Base-by-base conservation (phyloP, 2,113 vertebrate genomes). In the Calonectris borealis region DNA sequence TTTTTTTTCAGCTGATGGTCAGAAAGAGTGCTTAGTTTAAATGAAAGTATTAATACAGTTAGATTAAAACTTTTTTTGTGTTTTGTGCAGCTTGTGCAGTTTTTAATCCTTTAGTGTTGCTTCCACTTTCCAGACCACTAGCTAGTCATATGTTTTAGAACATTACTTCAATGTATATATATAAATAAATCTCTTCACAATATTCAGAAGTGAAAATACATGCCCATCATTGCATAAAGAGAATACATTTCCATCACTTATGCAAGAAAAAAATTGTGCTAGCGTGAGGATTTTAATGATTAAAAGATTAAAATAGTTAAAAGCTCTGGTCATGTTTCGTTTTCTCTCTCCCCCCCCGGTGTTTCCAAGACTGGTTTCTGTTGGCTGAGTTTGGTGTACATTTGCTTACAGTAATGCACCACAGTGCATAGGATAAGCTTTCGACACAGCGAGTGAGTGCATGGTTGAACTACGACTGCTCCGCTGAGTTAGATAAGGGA, bases 291-390 rank as follows among this genome's bases (percentile, higher is more conserved):
- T 61, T 90, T 76, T 73, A 65, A 62, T 77, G 22, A 84, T 90
- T 72, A 64, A 78, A 87, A 48, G 19, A 66, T 86, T 54, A 64
- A 85, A 87, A 38, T 25, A 87, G n/a, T 86, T 91, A 44, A 76
- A 71, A 1, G 0, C 68, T 83, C 12, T 55, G 22, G 11, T 68
- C 69, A 49, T 62, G 27, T 46, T 82, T 79, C 82, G 10, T 61
- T 86, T 68, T 48, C 15, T 15, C 75, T 40, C 0, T 2, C 24
- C 10, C 13, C 11, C 20, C 48, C 48, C 9, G 5, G 44, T 55
- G 31, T 87, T 93, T 96, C 77, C 38, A 81, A 48, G 81, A 26
- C 46, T 16, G 34, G 40, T 87, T 93, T 96, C 65, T 93, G n/a
- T 82, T 95, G 84, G 55, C 90, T 48, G 60, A 55, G 44, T 71